phyloP scores from a whole-genome alignment of 2,797 vertebrate genomes.

The Manis javanica region DNA sequence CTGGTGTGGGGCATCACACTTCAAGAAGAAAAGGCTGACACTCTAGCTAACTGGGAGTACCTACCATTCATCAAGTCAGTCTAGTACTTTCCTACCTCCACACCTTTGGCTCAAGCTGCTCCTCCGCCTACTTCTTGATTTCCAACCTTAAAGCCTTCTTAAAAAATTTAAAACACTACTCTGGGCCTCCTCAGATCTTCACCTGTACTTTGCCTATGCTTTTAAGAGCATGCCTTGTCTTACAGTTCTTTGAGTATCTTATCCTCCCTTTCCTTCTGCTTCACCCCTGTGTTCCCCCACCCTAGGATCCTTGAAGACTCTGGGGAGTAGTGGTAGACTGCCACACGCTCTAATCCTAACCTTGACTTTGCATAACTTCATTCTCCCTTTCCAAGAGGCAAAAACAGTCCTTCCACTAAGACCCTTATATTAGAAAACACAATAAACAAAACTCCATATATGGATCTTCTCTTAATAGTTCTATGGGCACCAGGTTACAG shows the following conservation, averaged over 20 bases:
- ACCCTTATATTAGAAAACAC: constrained; percentile 38
- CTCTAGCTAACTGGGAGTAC: constrained; percentile 24
- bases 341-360: background rate
- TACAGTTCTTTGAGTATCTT: constrained; percentile 31
- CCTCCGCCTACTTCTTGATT: constrained; percentile 12
- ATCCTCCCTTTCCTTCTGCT: background rate
- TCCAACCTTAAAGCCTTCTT: background rate
- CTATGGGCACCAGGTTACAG: background rate
- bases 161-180: constrained; percentile 12
- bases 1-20: background rate
- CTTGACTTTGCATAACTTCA: background rate
- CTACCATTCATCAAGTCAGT: background rate
- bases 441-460: background rate
- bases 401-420: constrained; percentile 40
- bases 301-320: background rate
- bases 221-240: background rate
- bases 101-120: background rate
- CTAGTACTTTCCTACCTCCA: constrained; percentile 1
- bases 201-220: background rate
- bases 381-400: constrained; percentile 1
- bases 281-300: background rate
- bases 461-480: constrained; percentile 9
- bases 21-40: background rate
- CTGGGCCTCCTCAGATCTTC: constrained; percentile 22
- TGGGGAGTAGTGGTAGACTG: background rate